Evolutionary conservation across 2,113 vertebrate species (phyloP).

Genomic region (Zosterops japonicus): DNA sequence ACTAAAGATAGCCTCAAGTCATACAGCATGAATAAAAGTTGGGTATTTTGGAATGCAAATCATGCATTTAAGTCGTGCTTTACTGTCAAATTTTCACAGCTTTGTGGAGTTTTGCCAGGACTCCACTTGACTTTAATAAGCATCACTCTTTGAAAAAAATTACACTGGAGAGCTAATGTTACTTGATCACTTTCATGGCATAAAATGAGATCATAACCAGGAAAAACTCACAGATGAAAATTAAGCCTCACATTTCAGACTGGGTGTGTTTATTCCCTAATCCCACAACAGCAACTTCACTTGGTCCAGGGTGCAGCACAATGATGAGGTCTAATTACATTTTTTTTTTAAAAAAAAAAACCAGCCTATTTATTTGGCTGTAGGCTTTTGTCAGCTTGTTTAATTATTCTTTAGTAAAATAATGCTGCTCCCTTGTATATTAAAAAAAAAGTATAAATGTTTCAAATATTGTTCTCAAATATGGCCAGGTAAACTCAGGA

Average conservation of each 20-base stretch:
- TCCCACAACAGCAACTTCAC: slow-evolving; percentile 15
- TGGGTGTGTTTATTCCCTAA: slow-evolving; percentile 58
- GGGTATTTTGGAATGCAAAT: slow-evolving; percentile 23
- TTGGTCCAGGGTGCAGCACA: slow-evolving; percentile 22
- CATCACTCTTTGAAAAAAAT: slow-evolving; percentile 20
- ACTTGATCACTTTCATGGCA: slow-evolving; percentile 42
- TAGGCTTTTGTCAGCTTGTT: neutral
- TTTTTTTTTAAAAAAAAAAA: neutral
- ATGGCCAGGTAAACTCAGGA: neutral
- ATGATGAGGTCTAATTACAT: neutral
- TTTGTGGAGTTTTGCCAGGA: slow-evolving; percentile 1
- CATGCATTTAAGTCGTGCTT: neutral
- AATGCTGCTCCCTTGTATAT: neutral
- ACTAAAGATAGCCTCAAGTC: neutral
- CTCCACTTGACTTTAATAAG: slow-evolving; percentile 48
- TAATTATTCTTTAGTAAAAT: neutral
- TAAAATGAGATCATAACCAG: slow-evolving; percentile 72
- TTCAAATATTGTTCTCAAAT: neutral
- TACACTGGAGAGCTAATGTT: neutral
- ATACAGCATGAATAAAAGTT: neutral
- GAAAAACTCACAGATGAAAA: slow-evolving; percentile 71
- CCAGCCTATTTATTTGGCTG: neutral
- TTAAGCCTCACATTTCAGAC: slow-evolving; percentile 55
- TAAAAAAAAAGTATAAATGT: neutral
- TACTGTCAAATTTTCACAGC: slow-evolving; percentile 40